Conservation (phyloP, 2,113 vertebrate species). For the Ptilorrhoa leucosticta region DNA sequence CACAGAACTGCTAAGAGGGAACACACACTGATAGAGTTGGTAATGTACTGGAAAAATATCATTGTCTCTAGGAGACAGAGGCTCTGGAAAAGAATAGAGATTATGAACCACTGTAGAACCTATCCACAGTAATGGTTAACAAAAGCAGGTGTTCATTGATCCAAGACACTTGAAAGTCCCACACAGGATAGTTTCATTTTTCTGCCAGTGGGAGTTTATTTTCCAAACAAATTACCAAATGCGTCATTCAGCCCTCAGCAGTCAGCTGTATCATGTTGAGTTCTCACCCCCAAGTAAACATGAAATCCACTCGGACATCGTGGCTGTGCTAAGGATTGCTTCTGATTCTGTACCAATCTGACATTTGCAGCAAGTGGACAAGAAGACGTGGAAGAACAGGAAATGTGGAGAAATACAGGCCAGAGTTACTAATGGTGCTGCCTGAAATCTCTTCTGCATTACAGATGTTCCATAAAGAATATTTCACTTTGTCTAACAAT, state of each 20-base stretch:
- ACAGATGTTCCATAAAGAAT: not conserved
- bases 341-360: not conserved
- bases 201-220: not conserved
- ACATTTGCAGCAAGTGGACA: not conserved
- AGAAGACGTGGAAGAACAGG: not conserved
- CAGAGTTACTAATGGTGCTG: not conserved
- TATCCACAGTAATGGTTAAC: not conserved
- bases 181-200: not conserved
- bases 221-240: not conserved
- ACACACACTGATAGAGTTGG: not conserved
- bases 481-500: not conserved
- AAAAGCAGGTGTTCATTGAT: not conserved
- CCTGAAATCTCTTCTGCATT: not conserved
- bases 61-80: not conserved
- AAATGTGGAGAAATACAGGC: not conserved
- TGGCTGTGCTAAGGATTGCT: not conserved
- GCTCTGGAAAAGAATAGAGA: not conserved
- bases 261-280: not conserved
- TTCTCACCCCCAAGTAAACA: not conserved
- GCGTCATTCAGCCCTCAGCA: not conserved
- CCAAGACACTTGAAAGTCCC: not conserved
- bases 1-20: not conserved
- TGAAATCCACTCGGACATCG: accelerated
- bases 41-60: not conserved
- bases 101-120: not conserved